A percentile compares a stretch with the other conserved stretches of the same genome.
phyloP scores from a whole-genome alignment of 64 coral and sea anemone species.

The Stichodactyla mertensii region DNA sequence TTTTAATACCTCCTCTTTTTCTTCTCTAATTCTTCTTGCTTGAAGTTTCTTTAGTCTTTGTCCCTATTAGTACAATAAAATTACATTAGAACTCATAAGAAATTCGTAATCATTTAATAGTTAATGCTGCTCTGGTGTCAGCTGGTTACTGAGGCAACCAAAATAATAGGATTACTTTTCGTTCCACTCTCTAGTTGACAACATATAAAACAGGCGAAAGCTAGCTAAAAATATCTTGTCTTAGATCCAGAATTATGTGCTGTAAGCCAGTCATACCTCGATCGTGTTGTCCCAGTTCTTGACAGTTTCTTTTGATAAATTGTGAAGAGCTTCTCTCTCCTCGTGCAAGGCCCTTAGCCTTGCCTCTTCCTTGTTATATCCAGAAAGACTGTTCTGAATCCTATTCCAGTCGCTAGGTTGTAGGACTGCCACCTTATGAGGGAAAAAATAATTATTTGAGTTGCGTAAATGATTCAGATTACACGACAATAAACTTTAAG shows the following conservation, averaged over 20 bases:
- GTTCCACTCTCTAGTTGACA: too few species aligned
- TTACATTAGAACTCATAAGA: not conserved
- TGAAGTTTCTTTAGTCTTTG: conserved; percentile 90
- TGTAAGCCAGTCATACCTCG: conserved; percentile 40
- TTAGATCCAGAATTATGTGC: too few species aligned
- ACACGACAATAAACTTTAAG: not conserved
- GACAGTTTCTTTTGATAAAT: conserved; percentile 74
- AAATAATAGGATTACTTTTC: too few species aligned
- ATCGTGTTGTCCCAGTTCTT: conserved; percentile 99
- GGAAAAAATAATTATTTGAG: not conserved
- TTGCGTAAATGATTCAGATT: not conserved
- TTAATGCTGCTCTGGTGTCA: too few species aligned
- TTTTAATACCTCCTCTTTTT: conserved; percentile 76
- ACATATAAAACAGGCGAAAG: too few species aligned
- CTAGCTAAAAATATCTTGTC: too few species aligned
- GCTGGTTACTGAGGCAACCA: too few species aligned
- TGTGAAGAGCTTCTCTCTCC: conserved; percentile 74
- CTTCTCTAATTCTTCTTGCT: conserved; percentile 90
- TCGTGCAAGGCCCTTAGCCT: conserved; percentile 59
- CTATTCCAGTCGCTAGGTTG: conserved; percentile 88
- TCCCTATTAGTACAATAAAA: conserved; percentile 44
- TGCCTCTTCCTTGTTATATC: conserved; percentile 84
- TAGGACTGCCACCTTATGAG: conserved; percentile 70
- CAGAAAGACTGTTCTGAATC: conserved; percentile 91
- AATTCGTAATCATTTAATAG: not conserved